phyloP scores from a whole-genome alignment of 2,888 invertebrate genomes.

The Acronicta alni region DNA sequence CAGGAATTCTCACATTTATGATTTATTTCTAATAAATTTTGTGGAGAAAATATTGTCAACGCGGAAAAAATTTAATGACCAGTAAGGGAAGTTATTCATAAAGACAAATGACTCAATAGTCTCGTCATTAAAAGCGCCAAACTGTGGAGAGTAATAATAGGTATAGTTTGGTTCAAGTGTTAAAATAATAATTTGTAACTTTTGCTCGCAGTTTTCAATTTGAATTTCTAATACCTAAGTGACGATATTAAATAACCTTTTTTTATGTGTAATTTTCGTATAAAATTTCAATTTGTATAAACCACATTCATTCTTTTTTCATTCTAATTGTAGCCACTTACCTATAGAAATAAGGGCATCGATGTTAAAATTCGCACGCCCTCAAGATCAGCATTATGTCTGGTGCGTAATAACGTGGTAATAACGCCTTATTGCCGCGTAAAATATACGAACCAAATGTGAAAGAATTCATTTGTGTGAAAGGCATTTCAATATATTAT shows the following conservation, averaged over 20 bases:
- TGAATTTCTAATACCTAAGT: no score
- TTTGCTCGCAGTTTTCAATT: no score
- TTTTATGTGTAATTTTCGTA: neutral
- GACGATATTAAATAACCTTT: neutral
- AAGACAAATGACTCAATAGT: no score
- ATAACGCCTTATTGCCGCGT: constrained; percentile 2
- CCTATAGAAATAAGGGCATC: neutral
- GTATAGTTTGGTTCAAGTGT: no score
- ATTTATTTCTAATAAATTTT: constrained; percentile 23
- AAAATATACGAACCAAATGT: constrained; percentile 1
- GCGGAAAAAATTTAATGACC: constrained; percentile 20
- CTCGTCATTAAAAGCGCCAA: neutral
- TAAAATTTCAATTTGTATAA: neutral
- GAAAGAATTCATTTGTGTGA: neutral
- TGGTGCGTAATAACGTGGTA: constrained; percentile 4
- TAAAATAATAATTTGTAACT: no score
- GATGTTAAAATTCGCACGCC: neutral
- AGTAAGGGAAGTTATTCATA: no score
- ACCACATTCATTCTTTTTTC: neutral
- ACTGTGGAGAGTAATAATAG: no score
- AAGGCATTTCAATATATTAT: neutral
- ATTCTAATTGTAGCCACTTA: constrained; percentile 1
- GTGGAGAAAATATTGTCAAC: constrained; percentile 16
- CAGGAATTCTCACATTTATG: constrained; percentile 41
- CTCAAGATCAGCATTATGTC: constrained; percentile 2